phyloP scores from a whole-genome alignment of 2,888 invertebrate species.

The Chymomyza fuscimana region DNA sequence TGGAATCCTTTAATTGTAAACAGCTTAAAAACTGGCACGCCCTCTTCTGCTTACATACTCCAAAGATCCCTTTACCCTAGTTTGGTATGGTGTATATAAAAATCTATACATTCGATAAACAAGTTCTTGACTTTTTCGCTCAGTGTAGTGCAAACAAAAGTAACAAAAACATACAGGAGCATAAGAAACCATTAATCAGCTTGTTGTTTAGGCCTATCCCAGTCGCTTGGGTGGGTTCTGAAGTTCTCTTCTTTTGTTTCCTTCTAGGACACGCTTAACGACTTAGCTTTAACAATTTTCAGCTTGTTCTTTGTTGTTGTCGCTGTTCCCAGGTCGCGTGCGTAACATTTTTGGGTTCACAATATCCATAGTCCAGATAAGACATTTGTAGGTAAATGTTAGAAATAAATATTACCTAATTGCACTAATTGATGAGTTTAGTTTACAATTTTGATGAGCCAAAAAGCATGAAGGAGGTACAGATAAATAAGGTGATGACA shows the following conservation, averaged over 20 bases:
- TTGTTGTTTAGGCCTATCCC: slow-evolving; percentile 13
- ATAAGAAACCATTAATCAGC: slow-evolving; percentile 67
- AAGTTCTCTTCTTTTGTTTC: not conserved
- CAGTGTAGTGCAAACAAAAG: not conserved
- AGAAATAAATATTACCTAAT: slow-evolving; percentile 48
- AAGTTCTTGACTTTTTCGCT: no score
- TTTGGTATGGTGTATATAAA: no score
- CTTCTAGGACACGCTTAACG: slow-evolving; percentile 19
- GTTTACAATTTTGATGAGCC: slow-evolving; percentile 47
- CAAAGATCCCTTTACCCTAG: no score
- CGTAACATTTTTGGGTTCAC: slow-evolving; percentile 4
- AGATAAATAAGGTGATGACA: not conserved
- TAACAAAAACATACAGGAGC: not conserved
- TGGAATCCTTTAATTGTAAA: no score
- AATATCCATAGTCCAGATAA: slow-evolving; percentile 25
- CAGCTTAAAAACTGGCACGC: no score
- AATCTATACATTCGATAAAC: no score
- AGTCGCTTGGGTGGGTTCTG: not conserved
- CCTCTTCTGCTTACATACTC: no score
- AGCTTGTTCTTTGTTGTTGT: slow-evolving; percentile 9
- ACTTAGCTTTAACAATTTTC: slow-evolving; percentile 14
- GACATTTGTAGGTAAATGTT: slow-evolving; percentile 30
- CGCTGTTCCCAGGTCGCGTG: slow-evolving; percentile 36
- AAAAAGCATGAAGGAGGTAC: not conserved
- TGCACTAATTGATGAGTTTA: slow-evolving; percentile 67